These are phyloP conservation scores for Morelia viridis DNA, from an alignment of 2,797 vertebrate species.

Conservation along the genomic window DNA sequence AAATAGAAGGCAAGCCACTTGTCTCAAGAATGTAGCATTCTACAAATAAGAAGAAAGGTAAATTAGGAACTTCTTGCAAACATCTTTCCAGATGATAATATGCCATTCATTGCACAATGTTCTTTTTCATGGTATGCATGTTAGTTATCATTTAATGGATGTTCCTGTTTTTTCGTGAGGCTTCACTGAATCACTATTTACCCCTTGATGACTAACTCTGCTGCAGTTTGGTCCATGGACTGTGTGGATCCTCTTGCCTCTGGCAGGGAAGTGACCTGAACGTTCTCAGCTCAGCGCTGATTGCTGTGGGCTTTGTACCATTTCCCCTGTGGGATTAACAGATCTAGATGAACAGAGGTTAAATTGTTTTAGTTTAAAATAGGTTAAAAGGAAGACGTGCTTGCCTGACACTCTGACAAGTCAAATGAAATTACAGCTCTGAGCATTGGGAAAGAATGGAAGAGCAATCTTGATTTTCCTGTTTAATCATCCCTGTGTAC, in stretches of 20 bases:
- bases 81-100: background rate
- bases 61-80: background rate
- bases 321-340: background rate
- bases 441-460: background rate
- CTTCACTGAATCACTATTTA: background rate
- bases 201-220: conserved; percentile 28
- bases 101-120: background rate
- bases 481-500: conserved; percentile 14
- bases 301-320: conserved; percentile 6
- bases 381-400: conserved; percentile 20
- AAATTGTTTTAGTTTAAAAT: conserved; percentile 24
- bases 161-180: background rate
- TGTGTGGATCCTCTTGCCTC: conserved; percentile 7
- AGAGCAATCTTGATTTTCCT: conserved; percentile 36
- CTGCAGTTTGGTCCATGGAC: background rate
- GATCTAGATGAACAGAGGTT: conserved; percentile 14
- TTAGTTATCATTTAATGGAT: background rate
- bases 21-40: background rate
- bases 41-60: background rate
- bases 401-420: conserved; percentile 25
- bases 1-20: background rate
- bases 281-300: background rate
- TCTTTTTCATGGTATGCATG: background rate
- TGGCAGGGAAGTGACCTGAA: background rate
- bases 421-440: conserved; percentile 30